Base-by-base conservation (phyloP, 1,140 invertebrate genomes). In the Pseudomyrmex cubaensis region DNA sequence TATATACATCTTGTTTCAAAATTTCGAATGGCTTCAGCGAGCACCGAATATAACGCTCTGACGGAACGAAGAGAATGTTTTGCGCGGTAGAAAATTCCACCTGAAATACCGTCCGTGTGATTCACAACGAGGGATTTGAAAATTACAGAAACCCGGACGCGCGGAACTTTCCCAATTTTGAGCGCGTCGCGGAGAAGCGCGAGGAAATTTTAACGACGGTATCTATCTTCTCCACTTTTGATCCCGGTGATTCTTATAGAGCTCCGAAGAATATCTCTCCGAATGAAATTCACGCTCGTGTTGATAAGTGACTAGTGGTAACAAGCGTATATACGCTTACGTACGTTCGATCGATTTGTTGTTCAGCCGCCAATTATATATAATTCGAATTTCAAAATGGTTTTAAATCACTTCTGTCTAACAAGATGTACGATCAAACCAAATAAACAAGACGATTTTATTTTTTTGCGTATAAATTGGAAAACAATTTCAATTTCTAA, bases 1-100 rank as follows among this genome's bases (percentile, higher is more conserved):
- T 35, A 35, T 35, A 89, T 89, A 84, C 70, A 86, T 82, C 87
- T 89, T 86, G 87, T 89, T 86, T 89, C 84, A 85, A 89, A 89
- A 86, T 88, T 89, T 89, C 82, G 76, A 89, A 86, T 85, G 70
- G 76, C 85, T 73, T 22, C 63, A 62, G 61, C 56, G 25, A 44
- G 48, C 52, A 54, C 76, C 50, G 20, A 64, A 85, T n/a, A 82
- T 13, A n/a, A 35, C 35, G 35, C 5, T 35, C 9, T 62, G 54
- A 70, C 22, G 48, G 0, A 5, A 35, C 35, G 35, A 35, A 35
- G 52, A 48, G 35, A 12, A 61, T 61, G 22, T 10, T 13, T 10
- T 35, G 46, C 17, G n/a, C 2, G 57, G 25, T 76, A 15, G 59
- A 76, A 77, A 77, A 64, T 57, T 56, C 50, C 15, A 35, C 15